A percentile compares a stretch with the other conserved stretches of the same genome.
These are phyloP conservation scores for Rhincodon typus DNA, from an alignment of 2,797 vertebrate genomes.

Conservation along the genomic window DNA sequence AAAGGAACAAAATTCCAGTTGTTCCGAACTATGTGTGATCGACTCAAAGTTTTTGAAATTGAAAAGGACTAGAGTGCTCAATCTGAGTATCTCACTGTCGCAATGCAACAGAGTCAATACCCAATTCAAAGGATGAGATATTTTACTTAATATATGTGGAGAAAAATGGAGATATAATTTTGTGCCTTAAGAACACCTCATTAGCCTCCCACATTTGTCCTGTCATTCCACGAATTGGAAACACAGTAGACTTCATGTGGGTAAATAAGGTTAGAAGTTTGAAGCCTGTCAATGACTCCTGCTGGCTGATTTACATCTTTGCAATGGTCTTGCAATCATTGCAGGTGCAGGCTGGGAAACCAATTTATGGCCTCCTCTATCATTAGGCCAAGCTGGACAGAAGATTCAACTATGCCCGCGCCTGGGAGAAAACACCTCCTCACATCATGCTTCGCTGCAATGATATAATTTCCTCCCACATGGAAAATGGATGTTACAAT, in stretches of 20 bases:
- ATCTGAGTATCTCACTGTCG: neutral
- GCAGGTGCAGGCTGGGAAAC: neutral
- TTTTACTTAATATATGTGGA: neutral
- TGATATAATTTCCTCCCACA: constrained; percentile 31
- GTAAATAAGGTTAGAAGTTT: neutral
- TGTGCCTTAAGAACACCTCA: neutral
- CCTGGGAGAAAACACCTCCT: neutral
- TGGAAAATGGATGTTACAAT: constrained; percentile 1
- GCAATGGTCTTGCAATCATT: neutral
- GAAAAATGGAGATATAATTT: neutral
- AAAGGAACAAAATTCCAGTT: neutral
- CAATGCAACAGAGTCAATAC: neutral
- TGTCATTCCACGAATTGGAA: neutral
- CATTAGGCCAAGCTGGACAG: neutral
- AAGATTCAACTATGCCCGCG: neutral
- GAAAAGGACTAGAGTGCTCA: neutral
- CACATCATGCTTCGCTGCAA: neutral
- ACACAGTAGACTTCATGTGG: neutral
- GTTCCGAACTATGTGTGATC: constrained; percentile 8
- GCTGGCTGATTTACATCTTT: neutral
- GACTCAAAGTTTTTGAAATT: constrained; percentile 3
- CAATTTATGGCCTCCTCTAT: neutral
- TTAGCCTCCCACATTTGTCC: neutral
- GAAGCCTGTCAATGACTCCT: neutral
- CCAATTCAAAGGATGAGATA: neutral